These are phyloP conservation scores for Drosophila biarmipes DNA, from an alignment of 1,140 invertebrate species.

Conservation along the genomic window DNA sequence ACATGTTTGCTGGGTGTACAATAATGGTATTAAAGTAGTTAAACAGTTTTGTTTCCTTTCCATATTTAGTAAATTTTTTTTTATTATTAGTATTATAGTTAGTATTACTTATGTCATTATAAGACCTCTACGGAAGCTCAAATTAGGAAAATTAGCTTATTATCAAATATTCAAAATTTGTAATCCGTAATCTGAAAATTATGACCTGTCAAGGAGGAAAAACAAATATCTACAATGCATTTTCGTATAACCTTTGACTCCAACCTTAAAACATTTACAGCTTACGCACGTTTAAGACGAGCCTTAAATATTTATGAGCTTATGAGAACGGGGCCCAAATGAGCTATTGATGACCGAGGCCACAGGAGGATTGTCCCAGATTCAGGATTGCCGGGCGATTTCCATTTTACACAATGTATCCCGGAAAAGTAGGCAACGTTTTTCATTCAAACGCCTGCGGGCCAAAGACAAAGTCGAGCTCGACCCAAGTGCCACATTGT, in stretches of 20 bases:
- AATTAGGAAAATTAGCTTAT: too few species aligned
- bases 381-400: conserved; percentile 18
- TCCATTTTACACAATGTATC: conserved; percentile 38
- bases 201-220: too few species aligned
- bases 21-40: neutral
- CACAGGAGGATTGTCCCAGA: conserved; percentile 18
- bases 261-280: conserved; percentile 21
- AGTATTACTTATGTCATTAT: too few species aligned
- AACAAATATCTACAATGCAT: too few species aligned
- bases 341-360: conserved; percentile 42
- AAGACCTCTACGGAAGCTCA: too few species aligned
- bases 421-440: conserved; percentile 49
- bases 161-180: too few species aligned
- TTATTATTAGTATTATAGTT: neutral
- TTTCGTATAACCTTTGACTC: too few species aligned
- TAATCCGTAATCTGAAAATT: too few species aligned
- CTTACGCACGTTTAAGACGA: conserved; percentile 12
- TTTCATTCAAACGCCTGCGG: conserved; percentile 57
- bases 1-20: neutral
- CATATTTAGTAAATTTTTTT: neutral
- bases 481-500: conserved; percentile 38
- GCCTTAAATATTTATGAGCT: conserved; percentile 40
- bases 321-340: conserved; percentile 23
- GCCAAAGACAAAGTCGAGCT: conserved; percentile 65
- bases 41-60: neutral